A percentile compares a stretch with the other conserved stretches of the same genome.
These are phyloP conservation scores for Mythimna albipuncta DNA, from an alignment of 2,888 invertebrate genomes.

Conservation along the genomic window DNA sequence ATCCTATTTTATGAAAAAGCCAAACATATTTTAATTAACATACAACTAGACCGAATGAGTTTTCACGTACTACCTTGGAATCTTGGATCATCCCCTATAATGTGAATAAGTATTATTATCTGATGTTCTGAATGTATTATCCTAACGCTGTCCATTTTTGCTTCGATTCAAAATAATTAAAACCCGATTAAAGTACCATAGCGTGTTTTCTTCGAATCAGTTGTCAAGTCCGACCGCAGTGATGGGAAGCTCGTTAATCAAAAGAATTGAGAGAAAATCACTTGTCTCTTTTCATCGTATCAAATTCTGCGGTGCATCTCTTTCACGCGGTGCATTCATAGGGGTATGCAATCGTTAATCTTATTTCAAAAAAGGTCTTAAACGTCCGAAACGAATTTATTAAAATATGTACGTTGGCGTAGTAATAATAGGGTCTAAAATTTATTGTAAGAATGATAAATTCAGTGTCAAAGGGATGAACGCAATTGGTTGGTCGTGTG, in stretches of 20 bases:
- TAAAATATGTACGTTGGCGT: not conserved
- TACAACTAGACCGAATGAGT: no score
- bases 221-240: constrained; percentile 26
- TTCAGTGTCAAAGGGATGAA: constrained; percentile 35
- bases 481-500: not conserved
- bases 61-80: no score
- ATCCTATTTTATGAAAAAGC: no score
- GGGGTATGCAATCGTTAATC: constrained; percentile 62
- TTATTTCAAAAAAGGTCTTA: constrained; percentile 12
- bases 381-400: no score
- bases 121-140: no score
- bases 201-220: constrained; percentile 35
- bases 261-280: constrained; percentile 44
- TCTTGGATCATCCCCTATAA: no score
- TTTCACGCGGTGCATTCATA: constrained; percentile 53
- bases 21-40: no score
- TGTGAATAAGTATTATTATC: no score
- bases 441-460: constrained; percentile 2
- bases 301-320: constrained; percentile 48
- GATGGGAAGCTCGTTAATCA: constrained; percentile 63
- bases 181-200: not conserved
- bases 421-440: constrained; percentile 41
- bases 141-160: not conserved
- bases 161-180: not conserved
- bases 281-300: constrained; percentile 55